A percentile compares a stretch with the other conserved stretches of the same genome.
Conservation (phyloP, 2,888 invertebrate genomes). For the Heliconius hortense region DNA sequence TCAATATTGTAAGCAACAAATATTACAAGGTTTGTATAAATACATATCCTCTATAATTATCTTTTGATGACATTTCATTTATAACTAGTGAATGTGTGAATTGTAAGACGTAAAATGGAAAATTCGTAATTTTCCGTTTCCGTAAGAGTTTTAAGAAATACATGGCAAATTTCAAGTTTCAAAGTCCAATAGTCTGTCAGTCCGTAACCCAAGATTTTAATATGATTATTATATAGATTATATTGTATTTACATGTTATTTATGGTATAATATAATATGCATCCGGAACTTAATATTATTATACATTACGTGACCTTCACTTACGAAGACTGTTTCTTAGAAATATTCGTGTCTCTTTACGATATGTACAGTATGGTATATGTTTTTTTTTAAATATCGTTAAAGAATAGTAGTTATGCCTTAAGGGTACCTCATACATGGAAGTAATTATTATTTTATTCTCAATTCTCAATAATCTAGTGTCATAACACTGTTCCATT, state of each 20-base stretch:
- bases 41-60: not conserved
- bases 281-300: slow-evolving; percentile 6
- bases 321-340: slow-evolving; percentile 10
- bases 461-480: too few species aligned
- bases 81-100: too few species aligned
- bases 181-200: not conserved
- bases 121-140: not conserved
- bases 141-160: not conserved
- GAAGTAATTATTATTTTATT: too few species aligned
- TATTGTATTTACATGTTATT: not conserved
- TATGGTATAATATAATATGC: not conserved
- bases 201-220: not conserved
- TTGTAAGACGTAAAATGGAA: too few species aligned
- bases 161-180: not conserved
- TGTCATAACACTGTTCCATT: too few species aligned
- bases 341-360: not conserved
- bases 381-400: not conserved
- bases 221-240: not conserved
- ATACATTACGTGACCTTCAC: not conserved
- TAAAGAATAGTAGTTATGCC: too few species aligned
- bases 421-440: too few species aligned
- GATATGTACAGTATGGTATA: not conserved
- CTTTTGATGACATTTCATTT: too few species aligned
- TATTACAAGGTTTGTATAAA: not conserved
- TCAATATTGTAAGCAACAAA: not conserved